Evolutionary conservation across 2,113 vertebrate species (phyloP).

Genomic region (Thermophis baileyi): DNA sequence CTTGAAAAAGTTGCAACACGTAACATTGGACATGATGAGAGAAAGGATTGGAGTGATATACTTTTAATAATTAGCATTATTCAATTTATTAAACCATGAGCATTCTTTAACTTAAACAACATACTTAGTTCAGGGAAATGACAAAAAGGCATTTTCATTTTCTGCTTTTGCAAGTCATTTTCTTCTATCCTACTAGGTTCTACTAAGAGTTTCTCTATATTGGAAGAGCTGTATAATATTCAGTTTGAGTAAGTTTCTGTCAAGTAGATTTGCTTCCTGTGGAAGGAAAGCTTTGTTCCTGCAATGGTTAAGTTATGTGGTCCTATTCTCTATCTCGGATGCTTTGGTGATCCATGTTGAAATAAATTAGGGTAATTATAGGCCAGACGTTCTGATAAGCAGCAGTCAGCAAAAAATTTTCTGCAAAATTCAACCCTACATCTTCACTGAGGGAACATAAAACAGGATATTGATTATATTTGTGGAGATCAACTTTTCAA

Average conservation of each 20-base stretch:
- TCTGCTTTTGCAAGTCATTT: background rate
- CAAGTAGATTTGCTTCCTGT: background rate
- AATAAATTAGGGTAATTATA: slow-evolving; percentile 7
- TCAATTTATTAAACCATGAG: background rate
- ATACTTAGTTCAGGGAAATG: no score
- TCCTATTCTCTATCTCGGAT: slow-evolving; percentile 22
- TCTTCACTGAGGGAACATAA: background rate
- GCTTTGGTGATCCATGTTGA: background rate
- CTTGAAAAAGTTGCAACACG: no score
- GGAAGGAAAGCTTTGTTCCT: background rate
- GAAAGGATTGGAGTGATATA: background rate
- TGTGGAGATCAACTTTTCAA: background rate
- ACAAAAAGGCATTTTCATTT: background rate
- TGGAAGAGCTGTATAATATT: background rate
- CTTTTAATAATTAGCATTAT: background rate
- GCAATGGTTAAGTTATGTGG: background rate
- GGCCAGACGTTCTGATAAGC: background rate
- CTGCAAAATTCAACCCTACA: background rate
- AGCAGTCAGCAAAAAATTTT: background rate
- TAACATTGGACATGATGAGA: no score
- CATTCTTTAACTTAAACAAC: background rate
- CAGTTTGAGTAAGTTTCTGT: background rate
- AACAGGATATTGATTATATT: background rate
- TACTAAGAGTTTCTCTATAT: background rate
- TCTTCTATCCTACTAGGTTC: background rate